A percentile compares a stretch with the other conserved stretches of the same genome.
Conservation (phyloP, 2,113 vertebrate species). For the Sula dactylatra region DNA sequence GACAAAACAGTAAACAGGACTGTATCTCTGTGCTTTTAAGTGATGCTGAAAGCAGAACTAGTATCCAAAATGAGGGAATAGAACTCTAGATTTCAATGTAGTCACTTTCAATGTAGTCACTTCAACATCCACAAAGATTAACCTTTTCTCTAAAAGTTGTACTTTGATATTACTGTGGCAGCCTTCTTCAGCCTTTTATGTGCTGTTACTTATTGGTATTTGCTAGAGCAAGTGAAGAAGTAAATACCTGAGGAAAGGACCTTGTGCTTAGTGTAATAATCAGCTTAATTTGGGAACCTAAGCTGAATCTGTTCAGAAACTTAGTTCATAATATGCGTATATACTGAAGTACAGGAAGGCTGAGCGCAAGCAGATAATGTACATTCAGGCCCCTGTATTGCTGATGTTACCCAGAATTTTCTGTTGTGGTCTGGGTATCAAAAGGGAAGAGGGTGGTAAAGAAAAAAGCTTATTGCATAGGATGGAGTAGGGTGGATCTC, state of each 20-base stretch:
- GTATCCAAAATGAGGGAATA: not conserved
- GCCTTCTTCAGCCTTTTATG: not conserved
- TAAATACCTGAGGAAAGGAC: not conserved
- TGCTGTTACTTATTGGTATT: not conserved
- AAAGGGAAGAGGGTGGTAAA: not conserved
- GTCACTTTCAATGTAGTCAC: not conserved
- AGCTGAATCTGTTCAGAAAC: not conserved
- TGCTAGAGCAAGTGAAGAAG: not conserved
- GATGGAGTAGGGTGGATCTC: not conserved
- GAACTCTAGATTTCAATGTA: not conserved
- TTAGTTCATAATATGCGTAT: not conserved
- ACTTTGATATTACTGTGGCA: not conserved
- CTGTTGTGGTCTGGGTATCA: not conserved
- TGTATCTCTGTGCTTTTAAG: not conserved
- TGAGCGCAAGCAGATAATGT: not conserved
- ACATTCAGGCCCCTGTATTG: not conserved
- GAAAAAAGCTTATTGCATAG: not conserved
- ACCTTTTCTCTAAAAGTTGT: not conserved
- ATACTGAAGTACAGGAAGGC: not conserved
- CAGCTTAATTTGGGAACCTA: not conserved
- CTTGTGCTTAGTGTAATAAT: not conserved
- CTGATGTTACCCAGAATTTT: not conserved
- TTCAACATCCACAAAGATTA: not conserved
- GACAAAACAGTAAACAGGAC: not conserved
- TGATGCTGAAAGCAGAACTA: not conserved